These are phyloP conservation scores for Ictidomys tridecemlineatus DNA, from an alignment of 2,113 vertebrate genomes.

Conservation along the genomic window DNA sequence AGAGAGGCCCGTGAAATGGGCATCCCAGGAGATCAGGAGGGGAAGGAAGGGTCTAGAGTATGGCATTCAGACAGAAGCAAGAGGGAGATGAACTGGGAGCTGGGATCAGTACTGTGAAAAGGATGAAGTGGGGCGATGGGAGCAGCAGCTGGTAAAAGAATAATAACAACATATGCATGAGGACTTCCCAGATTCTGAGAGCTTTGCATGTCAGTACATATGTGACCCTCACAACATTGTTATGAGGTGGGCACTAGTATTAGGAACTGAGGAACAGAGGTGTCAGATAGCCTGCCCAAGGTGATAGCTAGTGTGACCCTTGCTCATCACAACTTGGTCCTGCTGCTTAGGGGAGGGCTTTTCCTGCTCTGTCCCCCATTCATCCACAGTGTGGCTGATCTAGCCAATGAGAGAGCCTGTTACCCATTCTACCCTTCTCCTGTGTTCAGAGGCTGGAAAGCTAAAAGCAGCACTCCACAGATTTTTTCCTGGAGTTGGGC, in stretches of 20 bases:
- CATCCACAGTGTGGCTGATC: not conserved
- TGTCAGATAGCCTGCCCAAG: not conserved
- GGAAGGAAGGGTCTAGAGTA: not conserved
- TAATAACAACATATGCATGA: not conserved
- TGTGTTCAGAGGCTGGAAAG: not conserved
- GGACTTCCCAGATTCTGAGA: not conserved
- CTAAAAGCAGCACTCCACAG: not conserved
- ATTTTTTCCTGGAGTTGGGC: not conserved
- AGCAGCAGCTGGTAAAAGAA: not conserved
- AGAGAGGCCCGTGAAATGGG: not conserved
- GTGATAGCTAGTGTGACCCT: rapidly evolving
- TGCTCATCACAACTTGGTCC: not conserved
- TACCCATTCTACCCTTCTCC: too few species aligned
- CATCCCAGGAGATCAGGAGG: not conserved
- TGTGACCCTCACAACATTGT: not conserved
- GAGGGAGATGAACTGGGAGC: not conserved
- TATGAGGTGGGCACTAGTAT: too few species aligned
- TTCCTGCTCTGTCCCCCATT: not conserved
- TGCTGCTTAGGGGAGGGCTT: not conserved
- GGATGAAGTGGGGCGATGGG: not conserved
- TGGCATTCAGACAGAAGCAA: not conserved
- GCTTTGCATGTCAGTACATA: too few species aligned
- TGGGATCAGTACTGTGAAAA: not conserved
- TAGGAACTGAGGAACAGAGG: not conserved
- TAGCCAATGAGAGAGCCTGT: too few species aligned